A percentile compares a stretch with the other conserved stretches of the same genome.
These are phyloP conservation scores for Percina caprodes DNA, from an alignment of 2,113 vertebrate genomes.

Conservation along the genomic window DNA sequence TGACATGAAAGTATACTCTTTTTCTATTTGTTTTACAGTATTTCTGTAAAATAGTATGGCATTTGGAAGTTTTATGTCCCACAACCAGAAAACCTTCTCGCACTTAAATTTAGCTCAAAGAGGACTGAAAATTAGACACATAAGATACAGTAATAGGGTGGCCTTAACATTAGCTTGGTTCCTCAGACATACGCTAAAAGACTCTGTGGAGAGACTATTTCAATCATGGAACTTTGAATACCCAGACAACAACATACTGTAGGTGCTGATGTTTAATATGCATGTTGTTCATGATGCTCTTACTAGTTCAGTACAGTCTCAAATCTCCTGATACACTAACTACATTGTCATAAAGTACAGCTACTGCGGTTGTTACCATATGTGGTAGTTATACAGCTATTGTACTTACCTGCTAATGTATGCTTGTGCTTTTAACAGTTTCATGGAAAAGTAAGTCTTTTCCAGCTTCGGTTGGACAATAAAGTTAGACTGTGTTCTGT, in stretches of 20 bases:
- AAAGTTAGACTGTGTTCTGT: conserved; percentile 66
- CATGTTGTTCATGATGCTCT: conserved; percentile 58
- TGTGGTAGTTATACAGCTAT: conserved; percentile 69
- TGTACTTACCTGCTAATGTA: conserved; percentile 71
- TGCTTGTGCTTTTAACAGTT: conserved; percentile 71
- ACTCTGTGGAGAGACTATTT: conserved; percentile 41
- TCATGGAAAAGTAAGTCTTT: conserved; percentile 42
- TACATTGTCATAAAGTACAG: conserved; percentile 66
- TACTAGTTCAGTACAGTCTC: conserved; percentile 51
- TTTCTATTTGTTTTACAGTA: conserved; percentile 46
- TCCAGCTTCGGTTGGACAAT: conserved; percentile 58
- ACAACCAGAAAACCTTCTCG: conserved; percentile 29
- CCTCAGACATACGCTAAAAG: conserved; percentile 39
- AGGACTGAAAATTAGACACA: conserved; percentile 51
- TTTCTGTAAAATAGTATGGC: conserved; percentile 49
- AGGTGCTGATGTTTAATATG: conserved; percentile 63
- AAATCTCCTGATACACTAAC: conserved; percentile 65
- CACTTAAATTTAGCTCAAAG: conserved; percentile 48
- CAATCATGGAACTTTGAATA: conserved; percentile 33
- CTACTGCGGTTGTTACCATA: conserved; percentile 72
- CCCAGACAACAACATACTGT: conserved; percentile 43
- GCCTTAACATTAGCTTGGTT: conserved; percentile 69
- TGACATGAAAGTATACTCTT: conserved; percentile 49
- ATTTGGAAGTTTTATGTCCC: conserved; percentile 35
- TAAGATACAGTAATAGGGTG: conserved; percentile 52